Evolutionary conservation across 1,140 invertebrate species (phyloP), one percentile per base, ranked within the genome.

Genomic region (Tachypleus tridentatus): DNA sequence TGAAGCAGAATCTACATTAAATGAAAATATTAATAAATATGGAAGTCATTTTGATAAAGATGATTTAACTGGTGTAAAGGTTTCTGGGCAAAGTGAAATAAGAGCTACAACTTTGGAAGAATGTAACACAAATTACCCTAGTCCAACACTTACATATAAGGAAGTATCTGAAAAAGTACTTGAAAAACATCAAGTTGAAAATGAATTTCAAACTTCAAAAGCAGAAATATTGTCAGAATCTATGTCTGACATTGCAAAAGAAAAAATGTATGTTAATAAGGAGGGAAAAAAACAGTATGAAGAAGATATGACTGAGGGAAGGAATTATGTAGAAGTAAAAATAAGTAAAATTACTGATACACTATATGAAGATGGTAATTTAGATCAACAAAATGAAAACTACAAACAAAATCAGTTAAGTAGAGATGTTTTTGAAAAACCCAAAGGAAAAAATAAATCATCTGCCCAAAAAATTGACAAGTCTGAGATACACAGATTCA

Each of bases 401-500:
- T 8, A 56, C 7, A 7, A 10, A 58, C 7, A 11, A 7, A n/a
- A 58, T 29, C 7, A 58, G 48, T 7, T 29, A 58, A 29, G 7
- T 58, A 11, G 7, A 58, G 57, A 58, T n/a, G 48, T 4, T 58
- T 29, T 29, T 7, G 57, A 58, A 29, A 58, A 58, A 8, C 6
- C 47, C 6, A 29, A 58, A 60, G 51, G 51, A 49, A 60, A 60
- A 49, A 5, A 60, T 8, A 60, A 60, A 60, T 49, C 11, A 48
- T 5, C 29, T 9, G 29, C 47, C 29, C 4, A 49, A 11, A 9
- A 9, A 4, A 9, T 3, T 8, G 8, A 6, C 4, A 49, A 60
- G 51, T 8, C 29, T 48, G 51, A 60, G 49, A 48, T 4, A n/a
- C 61, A 58, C 62, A 62, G 29, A 49, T 63, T 29, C 58, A 62